Conservation (phyloP, 1,140 invertebrate species). For the Coptotermes formosanus region DNA sequence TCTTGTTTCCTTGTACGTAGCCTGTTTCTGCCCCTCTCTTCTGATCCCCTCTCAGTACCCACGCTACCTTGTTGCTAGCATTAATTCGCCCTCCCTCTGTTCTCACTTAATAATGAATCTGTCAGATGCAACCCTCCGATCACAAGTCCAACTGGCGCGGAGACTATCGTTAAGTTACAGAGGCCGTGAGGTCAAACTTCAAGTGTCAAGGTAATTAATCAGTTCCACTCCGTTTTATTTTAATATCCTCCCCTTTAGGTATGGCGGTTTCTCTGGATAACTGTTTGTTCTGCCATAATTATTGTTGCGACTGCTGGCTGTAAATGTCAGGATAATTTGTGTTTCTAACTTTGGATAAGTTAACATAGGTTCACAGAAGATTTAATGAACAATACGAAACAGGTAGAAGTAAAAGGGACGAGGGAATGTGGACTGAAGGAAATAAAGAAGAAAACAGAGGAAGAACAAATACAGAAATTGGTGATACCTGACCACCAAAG, state of each 20-base stretch:
- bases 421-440: not conserved
- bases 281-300: slow-evolving; percentile 3
- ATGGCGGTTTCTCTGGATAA: not conserved
- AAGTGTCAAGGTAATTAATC: slow-evolving; percentile 16
- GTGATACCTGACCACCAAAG: not conserved
- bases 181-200: not conserved
- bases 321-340: slow-evolving; percentile 5
- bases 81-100: not conserved
- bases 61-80: not conserved
- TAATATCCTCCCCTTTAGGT: not conserved
- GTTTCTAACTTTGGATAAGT: not conserved
- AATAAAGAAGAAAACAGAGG: not conserved
- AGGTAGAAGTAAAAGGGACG: not conserved
- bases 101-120: not conserved
- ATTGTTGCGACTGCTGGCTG: not conserved
- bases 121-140: not conserved
- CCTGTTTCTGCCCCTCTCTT: not conserved
- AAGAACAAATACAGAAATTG: not conserved
- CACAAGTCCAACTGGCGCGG: not conserved
- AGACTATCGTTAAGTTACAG: not conserved
- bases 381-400: not conserved
- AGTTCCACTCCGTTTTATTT: not conserved
- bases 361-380: not conserved
- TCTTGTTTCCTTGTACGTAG: too few relatives aligned
- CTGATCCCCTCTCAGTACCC: not conserved